Base-by-base conservation (phyloP, 2,797 vertebrate genomes). In the Clarias platycephalus region DNA sequence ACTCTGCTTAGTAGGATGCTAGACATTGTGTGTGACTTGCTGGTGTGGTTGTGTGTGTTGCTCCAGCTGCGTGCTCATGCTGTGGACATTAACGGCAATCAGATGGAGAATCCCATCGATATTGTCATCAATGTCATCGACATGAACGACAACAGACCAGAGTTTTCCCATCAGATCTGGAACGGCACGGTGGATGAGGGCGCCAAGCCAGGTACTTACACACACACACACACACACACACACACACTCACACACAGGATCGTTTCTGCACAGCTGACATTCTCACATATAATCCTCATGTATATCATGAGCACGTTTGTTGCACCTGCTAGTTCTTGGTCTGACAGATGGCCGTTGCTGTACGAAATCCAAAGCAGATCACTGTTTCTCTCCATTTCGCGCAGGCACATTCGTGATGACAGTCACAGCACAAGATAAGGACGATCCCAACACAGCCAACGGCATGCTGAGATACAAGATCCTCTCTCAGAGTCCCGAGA, bases 31-130 rank as follows among this genome's bases (percentile, higher is more conserved):
- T 75, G 60, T 55, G 20, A 37, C 24, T 70, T 34, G 49, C 53
- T 6, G 10, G 20, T 57, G n/a, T 80, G 26, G 68, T 37, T 75
- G 70, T 89, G 82, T 81, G 82, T 81, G 34, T 89, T 78, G 22
- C 12, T 90, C 34, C 93, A 99, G 98, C 90, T 99, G 90, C 94
- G 98, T 87, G 98, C 98, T 0, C 98, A 99, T 0, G 98, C 97
- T 1, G 97, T 99, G 90, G 98, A 99, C 91, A 95, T 98, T 89
- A 99, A 99, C 57, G 98, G 98, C 82, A 99, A 99, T 90, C 98
- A 99, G 90, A 97, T 99, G 93, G 98, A 99, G 92, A 99, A 98
- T 89, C 98, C 98, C n/a, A 98, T 99, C 70, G 98, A 99, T 90
- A 99, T 99, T 16, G 96, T 98, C 90, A 98, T 99, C 91, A 99